Base-by-base conservation (phyloP, 2,888 invertebrate species). In the Dasypolia templi region DNA sequence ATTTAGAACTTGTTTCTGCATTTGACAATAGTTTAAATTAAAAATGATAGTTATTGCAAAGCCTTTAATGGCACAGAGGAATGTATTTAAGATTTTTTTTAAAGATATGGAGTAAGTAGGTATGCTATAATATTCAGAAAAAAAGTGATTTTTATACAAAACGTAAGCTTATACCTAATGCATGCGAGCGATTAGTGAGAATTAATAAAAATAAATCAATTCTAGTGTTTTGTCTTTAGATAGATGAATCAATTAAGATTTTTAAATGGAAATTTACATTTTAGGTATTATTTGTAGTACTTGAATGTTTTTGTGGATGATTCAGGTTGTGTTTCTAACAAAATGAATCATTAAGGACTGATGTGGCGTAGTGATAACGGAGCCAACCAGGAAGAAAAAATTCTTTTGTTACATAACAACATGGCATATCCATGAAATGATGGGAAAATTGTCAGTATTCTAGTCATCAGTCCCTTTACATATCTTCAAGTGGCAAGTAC, bases 11-110 rank as follows among this genome's bases (percentile, higher is more conserved):
- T 85, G 87, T 89, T 91, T 90, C 79, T 87, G 85, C 84, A 87
- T 86, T 88, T 86, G 90, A 92, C 89, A 92, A 92, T 92, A 92
- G 91, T 89, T 89, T 87, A 89, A 84, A 85, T 82, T 85, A 85
- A 81, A 85, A 85, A 82, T 78, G 35, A 81, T 86, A 84, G 79
- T 82, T 86, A 87, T 81, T 85, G 86, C 84, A 78, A 83, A 80
- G 87, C 87, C 83, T 81, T 19, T 83, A 77, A 65, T 80, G 86
- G 85, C 82, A 73, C 81, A 84, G 76, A 85, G 78, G 72, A 53
- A 82, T 72, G 77, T 84, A 86, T 78, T 79, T 85, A 85, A 75
- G 77, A 69, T 79, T 84, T 75, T 82, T 39, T 86, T 82, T 61
- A 69, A 77, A 68, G 66, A 85, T 72, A 77, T 78, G 68, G 58